Evolutionary conservation across 2,888 invertebrate species (phyloP).

Genomic region (Anticlea derivata): DNA sequence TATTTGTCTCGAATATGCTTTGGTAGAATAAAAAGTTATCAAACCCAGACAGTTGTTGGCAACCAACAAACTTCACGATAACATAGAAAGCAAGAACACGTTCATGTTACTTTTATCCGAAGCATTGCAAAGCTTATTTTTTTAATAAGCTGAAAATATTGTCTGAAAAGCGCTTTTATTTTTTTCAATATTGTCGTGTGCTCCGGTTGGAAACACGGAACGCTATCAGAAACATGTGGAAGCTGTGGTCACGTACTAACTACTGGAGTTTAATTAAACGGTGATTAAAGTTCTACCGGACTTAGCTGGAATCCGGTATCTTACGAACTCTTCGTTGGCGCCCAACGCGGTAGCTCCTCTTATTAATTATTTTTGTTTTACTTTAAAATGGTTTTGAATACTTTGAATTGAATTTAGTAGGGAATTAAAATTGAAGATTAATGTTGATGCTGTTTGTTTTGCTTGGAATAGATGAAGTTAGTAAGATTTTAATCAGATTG

Average conservation of each 20-base stretch:
- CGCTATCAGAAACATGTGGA: constrained; percentile 48
- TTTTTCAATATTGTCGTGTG: constrained; percentile 29
- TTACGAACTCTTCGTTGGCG: constrained; percentile 43
- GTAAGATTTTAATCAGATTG: too few species aligned
- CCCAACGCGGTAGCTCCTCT: constrained; percentile 47
- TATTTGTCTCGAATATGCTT: too few species aligned
- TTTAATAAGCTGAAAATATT: constrained; percentile 17
- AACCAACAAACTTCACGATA: not conserved
- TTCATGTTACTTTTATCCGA: not conserved
- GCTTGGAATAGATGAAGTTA: not conserved
- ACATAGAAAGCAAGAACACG: not conserved
- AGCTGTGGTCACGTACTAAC: constrained; percentile 57
- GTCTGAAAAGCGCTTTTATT: constrained; percentile 16
- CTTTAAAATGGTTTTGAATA: constrained; percentile 21
- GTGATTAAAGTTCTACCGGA: constrained; percentile 62
- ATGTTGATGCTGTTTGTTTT: not conserved
- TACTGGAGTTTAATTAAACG: constrained; percentile 67
- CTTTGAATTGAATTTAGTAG: not conserved
- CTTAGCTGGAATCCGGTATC: constrained; percentile 47
- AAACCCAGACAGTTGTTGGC: too few species aligned
- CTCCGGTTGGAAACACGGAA: constrained; percentile 34
- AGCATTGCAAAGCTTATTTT: constrained; percentile 8
- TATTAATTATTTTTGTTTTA: constrained; percentile 29
- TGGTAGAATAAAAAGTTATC: too few species aligned
- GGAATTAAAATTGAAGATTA: not conserved